These are phyloP conservation scores for Eristalis tenax DNA, from an alignment of 2,888 invertebrate genomes.

Conservation along the genomic window DNA sequence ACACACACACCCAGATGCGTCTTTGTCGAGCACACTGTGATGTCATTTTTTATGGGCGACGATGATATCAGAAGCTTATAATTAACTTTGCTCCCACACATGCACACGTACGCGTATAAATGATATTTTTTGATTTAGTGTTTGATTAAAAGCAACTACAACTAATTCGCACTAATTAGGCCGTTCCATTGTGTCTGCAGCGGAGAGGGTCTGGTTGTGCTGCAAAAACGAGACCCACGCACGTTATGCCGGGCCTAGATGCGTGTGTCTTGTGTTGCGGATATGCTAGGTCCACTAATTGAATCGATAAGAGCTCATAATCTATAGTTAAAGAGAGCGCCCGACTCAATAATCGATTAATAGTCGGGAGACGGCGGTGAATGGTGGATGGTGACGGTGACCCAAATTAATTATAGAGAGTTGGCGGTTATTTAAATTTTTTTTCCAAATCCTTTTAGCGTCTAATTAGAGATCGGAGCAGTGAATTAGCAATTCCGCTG, in stretches of 20 bases:
- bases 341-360: background rate
- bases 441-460: background rate
- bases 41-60: conserved; percentile 39
- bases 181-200: conserved; percentile 23
- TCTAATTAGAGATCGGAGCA: conserved; percentile 8
- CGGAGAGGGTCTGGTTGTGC: background rate
- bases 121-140: conserved; percentile 37
- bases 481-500: background rate
- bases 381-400: background rate
- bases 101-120: background rate
- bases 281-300: conserved; percentile 12
- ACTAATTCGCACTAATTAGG: conserved; percentile 44
- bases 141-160: conserved; percentile 30
- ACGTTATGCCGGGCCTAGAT: background rate
- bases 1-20: conserved; percentile 18
- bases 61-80: conserved; percentile 57
- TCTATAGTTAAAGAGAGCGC: too few relatives aligned
- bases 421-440: background rate
- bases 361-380: background rate
- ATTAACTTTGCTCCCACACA: conserved; percentile 16
- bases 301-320: conserved; percentile 14
- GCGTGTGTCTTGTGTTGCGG: conserved; percentile 1
- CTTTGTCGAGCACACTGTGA: conserved; percentile 22
- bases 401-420: background rate
- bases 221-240: background rate